Conservation (phyloP, 2,113 vertebrate species). For the Pteronura brasiliensis region DNA sequence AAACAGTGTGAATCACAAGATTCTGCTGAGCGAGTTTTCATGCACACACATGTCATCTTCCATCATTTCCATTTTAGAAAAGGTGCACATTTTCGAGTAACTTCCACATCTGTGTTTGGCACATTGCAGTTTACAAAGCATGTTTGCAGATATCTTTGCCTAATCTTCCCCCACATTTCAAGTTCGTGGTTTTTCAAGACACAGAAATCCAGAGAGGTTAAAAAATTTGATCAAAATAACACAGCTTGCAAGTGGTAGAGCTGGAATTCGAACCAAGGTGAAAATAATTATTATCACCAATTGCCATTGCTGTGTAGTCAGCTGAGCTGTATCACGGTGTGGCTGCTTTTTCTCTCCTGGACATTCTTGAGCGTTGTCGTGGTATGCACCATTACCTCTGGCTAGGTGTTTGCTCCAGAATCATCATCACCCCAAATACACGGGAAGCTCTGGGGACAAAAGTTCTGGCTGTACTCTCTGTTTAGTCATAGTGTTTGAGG, state of each 20-base stretch:
- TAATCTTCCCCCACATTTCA: background rate
- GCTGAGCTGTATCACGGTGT: rapidly evolving
- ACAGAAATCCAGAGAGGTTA: background rate
- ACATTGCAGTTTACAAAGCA: background rate
- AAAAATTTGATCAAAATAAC: background rate
- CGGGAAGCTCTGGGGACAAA: background rate
- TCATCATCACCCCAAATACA: background rate
- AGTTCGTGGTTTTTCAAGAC: background rate
- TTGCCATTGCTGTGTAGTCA: too few species aligned
- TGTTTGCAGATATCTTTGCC: background rate
- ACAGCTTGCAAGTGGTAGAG: background rate
- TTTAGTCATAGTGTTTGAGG: background rate
- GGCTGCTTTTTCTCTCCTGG: background rate
- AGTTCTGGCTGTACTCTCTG: background rate
- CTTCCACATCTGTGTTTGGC: background rate
- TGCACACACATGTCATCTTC: background rate
- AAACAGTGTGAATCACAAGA: background rate
- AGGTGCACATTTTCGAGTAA: background rate
- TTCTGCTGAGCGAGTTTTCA: background rate
- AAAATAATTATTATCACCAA: background rate
- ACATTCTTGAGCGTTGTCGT: background rate
- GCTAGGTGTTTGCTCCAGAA: background rate
- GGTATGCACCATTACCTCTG: background rate
- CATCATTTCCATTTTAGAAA: background rate
- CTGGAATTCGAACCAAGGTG: background rate